phyloP scores from a whole-genome alignment of 2,797 vertebrate genomes.

The Tapirus indicus region DNA sequence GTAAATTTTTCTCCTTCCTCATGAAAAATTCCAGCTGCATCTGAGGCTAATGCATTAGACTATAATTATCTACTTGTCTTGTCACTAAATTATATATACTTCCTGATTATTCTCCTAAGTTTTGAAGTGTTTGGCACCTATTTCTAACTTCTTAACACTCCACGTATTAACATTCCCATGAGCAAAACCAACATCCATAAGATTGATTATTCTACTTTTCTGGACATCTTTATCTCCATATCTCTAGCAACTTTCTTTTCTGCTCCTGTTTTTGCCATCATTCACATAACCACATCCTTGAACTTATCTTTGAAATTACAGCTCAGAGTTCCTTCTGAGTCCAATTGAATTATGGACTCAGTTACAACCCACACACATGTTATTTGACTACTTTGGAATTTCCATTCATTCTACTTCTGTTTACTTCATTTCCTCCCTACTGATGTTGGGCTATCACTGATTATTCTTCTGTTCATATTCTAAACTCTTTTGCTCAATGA shows the following conservation, averaged over 20 bases:
- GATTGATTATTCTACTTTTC: not conserved
- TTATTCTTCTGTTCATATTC: not conserved
- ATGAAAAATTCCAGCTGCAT: not conserved
- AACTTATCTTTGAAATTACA: not conserved
- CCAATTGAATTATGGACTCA: not conserved
- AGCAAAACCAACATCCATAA: not conserved
- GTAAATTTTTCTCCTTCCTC: not conserved
- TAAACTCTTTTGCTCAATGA: not conserved
- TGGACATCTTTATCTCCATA: not conserved
- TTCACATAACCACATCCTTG: not conserved
- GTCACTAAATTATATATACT: not conserved
- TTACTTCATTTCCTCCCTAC: not conserved
- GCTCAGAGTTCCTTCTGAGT: not conserved
- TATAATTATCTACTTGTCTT: not conserved
- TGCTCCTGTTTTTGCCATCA: not conserved
- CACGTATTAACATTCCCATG: not conserved
- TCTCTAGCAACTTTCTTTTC: not conserved
- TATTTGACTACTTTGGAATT: not conserved
- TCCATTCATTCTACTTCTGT: not conserved
- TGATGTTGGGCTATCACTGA: not conserved
- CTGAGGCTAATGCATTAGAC: not conserved
- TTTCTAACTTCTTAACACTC: not conserved
- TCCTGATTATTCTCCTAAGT: not conserved
- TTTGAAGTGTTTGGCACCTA: not conserved
- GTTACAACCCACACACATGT: not conserved